These are phyloP conservation scores for Conus ventricosus DNA, from an alignment of 1,140 invertebrate genomes.

Conservation along the genomic window DNA sequence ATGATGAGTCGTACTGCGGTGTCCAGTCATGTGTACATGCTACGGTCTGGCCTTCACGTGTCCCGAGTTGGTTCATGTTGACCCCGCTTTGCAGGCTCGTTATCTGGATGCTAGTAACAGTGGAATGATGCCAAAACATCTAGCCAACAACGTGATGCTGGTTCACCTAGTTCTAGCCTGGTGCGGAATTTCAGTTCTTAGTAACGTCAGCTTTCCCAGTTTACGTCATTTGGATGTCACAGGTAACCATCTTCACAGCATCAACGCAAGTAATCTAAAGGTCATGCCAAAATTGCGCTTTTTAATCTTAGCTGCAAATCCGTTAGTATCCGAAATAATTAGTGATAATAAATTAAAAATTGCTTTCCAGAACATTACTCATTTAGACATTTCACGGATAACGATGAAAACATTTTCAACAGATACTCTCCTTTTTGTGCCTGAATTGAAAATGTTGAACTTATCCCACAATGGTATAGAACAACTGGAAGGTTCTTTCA, in stretches of 20 bases:
- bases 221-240: background rate
- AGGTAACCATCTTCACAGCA: background rate
- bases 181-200: background rate
- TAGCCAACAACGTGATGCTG: background rate
- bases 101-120: background rate
- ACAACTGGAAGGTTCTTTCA: background rate
- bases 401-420: background rate
- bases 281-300: too few relatives aligned
- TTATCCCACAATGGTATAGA: background rate
- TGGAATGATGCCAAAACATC: background rate
- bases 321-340: too few relatives aligned
- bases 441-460: background rate
- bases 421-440: background rate
- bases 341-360: too few relatives aligned
- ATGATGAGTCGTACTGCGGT: conserved; percentile 11
- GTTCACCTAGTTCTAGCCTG: background rate
- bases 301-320: too few relatives aligned
- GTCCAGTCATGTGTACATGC: background rate
- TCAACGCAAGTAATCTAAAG: too few relatives aligned
- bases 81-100: background rate
- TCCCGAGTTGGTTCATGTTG: background rate
- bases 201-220: background rate
- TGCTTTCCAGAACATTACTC: background rate
- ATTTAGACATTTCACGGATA: background rate
- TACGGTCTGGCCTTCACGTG: background rate